Evolutionary conservation across 2,888 invertebrate genomes (phyloP).

Genomic region (Thera britannica): DNA sequence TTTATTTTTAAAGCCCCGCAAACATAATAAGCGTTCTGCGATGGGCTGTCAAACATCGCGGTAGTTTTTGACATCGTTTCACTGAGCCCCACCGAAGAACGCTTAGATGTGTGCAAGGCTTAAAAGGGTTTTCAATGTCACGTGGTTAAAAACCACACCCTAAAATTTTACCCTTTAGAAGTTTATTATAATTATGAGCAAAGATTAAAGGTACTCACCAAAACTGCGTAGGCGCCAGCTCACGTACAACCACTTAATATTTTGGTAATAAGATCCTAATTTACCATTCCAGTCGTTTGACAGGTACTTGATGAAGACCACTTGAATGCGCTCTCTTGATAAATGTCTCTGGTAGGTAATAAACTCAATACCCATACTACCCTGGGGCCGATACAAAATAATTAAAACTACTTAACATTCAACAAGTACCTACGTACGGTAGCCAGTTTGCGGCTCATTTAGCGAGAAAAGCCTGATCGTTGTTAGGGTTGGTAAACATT

Average conservation of each 20-base stretch:
- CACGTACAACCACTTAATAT: neutral
- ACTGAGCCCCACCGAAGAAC: too few species aligned
- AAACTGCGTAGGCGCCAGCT: neutral
- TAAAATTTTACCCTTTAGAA: too few species aligned
- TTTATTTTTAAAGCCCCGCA: too few species aligned
- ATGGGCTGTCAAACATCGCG: too few species aligned
- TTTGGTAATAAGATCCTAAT: slow-evolving; percentile 6
- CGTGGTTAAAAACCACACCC: too few species aligned
- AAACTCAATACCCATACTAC: slow-evolving; percentile 53
- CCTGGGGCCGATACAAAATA: slow-evolving; percentile 75
- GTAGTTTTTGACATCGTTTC: too few species aligned
- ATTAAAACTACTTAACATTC: slow-evolving; percentile 84
- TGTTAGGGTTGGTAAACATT: slow-evolving; percentile 34
- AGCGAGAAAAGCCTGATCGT: slow-evolving; percentile 45
- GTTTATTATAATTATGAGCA: neutral
- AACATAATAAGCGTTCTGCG: too few species aligned
- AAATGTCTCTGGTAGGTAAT: slow-evolving; percentile 64
- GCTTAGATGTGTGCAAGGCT: too few species aligned
- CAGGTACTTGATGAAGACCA: slow-evolving; percentile 20
- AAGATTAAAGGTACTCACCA: neutral
- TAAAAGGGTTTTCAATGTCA: too few species aligned
- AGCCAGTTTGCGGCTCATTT: slow-evolving; percentile 75
- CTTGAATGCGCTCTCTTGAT: slow-evolving; percentile 52
- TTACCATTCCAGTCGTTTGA: slow-evolving; percentile 6
- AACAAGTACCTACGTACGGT: slow-evolving; percentile 70